Evolutionary conservation across 2,888 invertebrate species (phyloP), one percentile per base, ranked within the genome.

Genomic region (Hipparchia sbordonii): DNA sequence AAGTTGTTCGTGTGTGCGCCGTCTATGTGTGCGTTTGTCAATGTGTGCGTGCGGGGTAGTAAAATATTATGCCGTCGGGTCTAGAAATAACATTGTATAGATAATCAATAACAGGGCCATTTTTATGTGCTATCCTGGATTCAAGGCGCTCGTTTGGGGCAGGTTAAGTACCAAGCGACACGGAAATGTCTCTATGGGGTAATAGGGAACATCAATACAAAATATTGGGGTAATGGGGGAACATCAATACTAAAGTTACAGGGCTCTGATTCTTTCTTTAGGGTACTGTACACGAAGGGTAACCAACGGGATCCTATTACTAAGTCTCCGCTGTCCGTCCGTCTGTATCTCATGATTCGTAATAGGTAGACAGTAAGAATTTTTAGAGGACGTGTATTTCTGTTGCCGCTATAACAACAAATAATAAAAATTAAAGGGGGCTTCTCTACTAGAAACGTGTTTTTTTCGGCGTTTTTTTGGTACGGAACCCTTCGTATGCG

Each of bases 11-110:
- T 80, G 80, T 79, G 79, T 79, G 75, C 70, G 66, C 61, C 60
- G 2, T 54, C 13, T 23, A 62, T 69, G 74, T 77, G 73, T 77
- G 71, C 71, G 68, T 78, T 71, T 74, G 65, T 69, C 45, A 51
- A 63, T 75, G 73, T 75, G 76, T 79, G 84, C 85, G 86, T 85
- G 87, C 89, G 85, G 88, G 93, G 90, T 91, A 92, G 92, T 93
- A 93, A 93, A 93, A 93, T 93, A 93, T 93, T 93, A 93, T 92
- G 92, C 93, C 91, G 92, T 90, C 91, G 92, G 86, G 87, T 88
- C 90, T 90, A 86, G 92, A 91, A 93, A 93, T 93, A 93, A 93
- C 93, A 93, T 93, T 93, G 93, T 93, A 93, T 93, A 91, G 93
- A 92, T 93, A 93, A 93, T 93, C 93, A 93, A 93, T 93, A 93